Evolutionary conservation across 2,888 invertebrate genomes (phyloP).

Genomic region (Coleophora flavipennella): DNA sequence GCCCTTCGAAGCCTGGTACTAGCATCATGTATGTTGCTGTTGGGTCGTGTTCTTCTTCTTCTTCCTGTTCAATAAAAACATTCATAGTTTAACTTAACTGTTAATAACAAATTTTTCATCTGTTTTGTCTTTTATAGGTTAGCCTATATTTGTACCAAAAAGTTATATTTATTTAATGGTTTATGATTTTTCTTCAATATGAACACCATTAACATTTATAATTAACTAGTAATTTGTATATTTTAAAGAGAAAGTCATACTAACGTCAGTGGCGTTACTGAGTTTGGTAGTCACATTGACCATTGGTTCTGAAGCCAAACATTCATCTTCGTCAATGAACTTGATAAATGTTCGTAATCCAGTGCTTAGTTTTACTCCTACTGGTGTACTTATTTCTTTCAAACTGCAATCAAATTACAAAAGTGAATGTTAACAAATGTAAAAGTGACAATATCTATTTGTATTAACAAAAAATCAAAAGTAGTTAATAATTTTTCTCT

Average conservation of each 20-base stretch:
- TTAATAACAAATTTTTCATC: too few relatives aligned
- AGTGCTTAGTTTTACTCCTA: conserved; percentile 13
- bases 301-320: conserved; percentile 26
- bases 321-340: conserved; percentile 27
- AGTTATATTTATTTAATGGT: too few relatives aligned
- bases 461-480: not conserved
- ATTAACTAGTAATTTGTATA: too few relatives aligned
- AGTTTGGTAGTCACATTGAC: conserved; percentile 25
- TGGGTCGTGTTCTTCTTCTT: conserved; percentile 26
- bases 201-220: too few relatives aligned
- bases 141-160: too few relatives aligned
- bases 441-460: too few relatives aligned
- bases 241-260: not conserved
- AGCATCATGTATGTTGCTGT: conserved; percentile 28
- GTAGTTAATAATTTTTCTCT: not conserved
- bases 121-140: too few relatives aligned
- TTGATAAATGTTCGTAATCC: conserved; percentile 28
- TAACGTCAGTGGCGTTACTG: conserved; percentile 22
- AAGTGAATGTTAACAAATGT: too few relatives aligned
- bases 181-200: too few relatives aligned
- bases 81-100: too few relatives aligned
- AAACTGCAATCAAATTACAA: conserved; percentile 13
- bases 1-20: conserved; percentile 44
- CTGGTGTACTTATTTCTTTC: conserved; percentile 5
- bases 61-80: conserved; percentile 21